Evolutionary conservation across 2,888 invertebrate genomes (phyloP), one percentile per base, ranked within the genome.

Genomic region (Entomobrya proxima): DNA sequence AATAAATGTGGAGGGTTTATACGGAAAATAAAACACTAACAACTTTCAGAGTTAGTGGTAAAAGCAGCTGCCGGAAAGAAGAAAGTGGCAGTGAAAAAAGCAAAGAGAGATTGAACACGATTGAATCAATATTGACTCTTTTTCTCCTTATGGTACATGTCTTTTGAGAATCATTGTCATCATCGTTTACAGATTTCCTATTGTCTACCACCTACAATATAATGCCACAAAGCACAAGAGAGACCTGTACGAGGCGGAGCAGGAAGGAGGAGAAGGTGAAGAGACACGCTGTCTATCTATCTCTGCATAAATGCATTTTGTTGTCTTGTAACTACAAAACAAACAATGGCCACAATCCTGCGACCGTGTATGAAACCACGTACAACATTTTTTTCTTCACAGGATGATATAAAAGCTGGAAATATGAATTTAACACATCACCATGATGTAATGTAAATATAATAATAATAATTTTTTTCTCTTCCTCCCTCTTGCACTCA

Each of bases 111-210:
- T 55, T 18, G 47, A 72, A 83, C 74, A 83, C 77, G 83, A 83
- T 77, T 83, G 83, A 83, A 83, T 83, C 83, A 83, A 83, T 83
- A 83, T 83, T 83, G 76, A 83, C 83, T 83, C 69, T 83, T 77
- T 75, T 37, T 50, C 15, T 18, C 78, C 76, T 61, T 75, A 50
- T 75, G 75, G 35, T 75, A 75, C 64, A 75, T 21, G 75, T 50
- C 82, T 82, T 64, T 82, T 37, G 64, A 82, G 64, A 64, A 64
- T 64, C 67, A 35, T 61, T 82, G 75, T 82, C 82, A 82, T 64
- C 80, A 67, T 82, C 75, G 75, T 61, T 74, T 64, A 82, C 75
- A 82, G 47, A 76, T 61, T 76, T 76, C 30, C 69, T 35, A 27
- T 82, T 82, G 75, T 75, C 47, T 64, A 72, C 58, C 15, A n/a